Evolutionary conservation across 2,888 invertebrate species (phyloP).

Genomic region (Nephrotoma appendiculata): DNA sequence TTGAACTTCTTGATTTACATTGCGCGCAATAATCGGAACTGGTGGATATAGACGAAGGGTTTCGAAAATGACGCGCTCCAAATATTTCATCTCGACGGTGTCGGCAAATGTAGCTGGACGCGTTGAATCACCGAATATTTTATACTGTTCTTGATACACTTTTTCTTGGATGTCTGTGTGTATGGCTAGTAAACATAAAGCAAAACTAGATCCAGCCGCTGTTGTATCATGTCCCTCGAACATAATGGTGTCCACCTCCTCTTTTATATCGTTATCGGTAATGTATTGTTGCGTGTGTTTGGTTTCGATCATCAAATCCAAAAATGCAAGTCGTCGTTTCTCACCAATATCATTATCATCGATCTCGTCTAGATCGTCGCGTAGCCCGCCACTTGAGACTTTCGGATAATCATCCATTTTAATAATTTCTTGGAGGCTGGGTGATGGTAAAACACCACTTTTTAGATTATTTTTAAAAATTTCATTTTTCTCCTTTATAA

Average conservation of each 20-base stretch:
- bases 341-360: slow-evolving; percentile 71
- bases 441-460: slow-evolving; percentile 32
- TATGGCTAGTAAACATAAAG: slow-evolving; percentile 65
- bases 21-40: slow-evolving; percentile 62
- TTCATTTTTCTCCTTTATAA: slow-evolving; percentile 20
- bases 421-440: slow-evolving; percentile 32
- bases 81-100: slow-evolving; percentile 65
- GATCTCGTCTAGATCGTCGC: slow-evolving; percentile 66
- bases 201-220: slow-evolving; percentile 77
- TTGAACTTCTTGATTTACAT: slow-evolving; percentile 52
- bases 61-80: slow-evolving; percentile 66
- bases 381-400: slow-evolving; percentile 37
- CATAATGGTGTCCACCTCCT: slow-evolving; percentile 80
- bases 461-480: slow-evolving; percentile 24
- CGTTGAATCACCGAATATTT: slow-evolving; percentile 65
- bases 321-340: slow-evolving; percentile 72
- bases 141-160: slow-evolving; percentile 57
- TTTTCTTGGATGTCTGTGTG: slow-evolving; percentile 65
- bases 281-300: slow-evolving; percentile 59
- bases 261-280: slow-evolving; percentile 66
- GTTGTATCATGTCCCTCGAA: slow-evolving; percentile 81
- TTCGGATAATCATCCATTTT: slow-evolving; percentile 20
- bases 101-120: slow-evolving; percentile 62
- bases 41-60: slow-evolving; percentile 65
- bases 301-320: slow-evolving; percentile 77